Evolutionary conservation across 1,140 invertebrate genomes (phyloP), one percentile per base, ranked within the genome.

Genomic region (Sweltsa coloradensis): DNA sequence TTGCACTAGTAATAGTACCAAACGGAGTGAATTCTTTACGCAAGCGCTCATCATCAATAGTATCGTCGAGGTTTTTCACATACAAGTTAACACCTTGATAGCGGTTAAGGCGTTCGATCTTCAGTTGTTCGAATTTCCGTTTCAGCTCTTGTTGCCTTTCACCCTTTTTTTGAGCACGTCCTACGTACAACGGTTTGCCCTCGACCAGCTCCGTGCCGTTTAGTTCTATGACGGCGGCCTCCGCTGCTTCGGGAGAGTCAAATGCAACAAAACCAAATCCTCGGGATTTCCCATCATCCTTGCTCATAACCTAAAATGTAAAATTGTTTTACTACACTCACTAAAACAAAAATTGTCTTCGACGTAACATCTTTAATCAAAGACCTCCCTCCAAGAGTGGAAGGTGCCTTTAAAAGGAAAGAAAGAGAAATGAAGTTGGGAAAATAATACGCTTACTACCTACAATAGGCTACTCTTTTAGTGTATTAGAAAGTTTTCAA

Each of bases 221-320:
- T 37, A 78, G 53, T 27, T 68, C 70, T 11, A 69, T 63, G 14
- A 72, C 69, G 47, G 75, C 74, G 56, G 66, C 64, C 55, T 79
- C 78, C 22, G 80, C 80, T 47, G 67, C 61, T 55, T 81, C 78
- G 11, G 78, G 67, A 49, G 77, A 69, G 57, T 80, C 76, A 66
- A 74, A 83, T 51, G 75, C 74, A 34, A 84, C 79, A 63, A 84
- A 83, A 3, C 80, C 81, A 67, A 84, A 83, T 3, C 81, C 78
- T 55, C 69, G 67, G 5, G 69, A 67, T 57, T 76, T 78, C 7
- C 73, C 73, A 46, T 62, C 59, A 7, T 68, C 64, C 49, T 74
- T 72, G 34, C 50, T 59, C 74, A 79, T 76, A 2, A 80, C 69
- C n/a, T n/a, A n/a, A n/a, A n/a, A n/a, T n/a, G n/a, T n/a, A n/a